Conservation (phyloP, 2,113 vertebrate species). For the Regulus satrapa region DNA sequence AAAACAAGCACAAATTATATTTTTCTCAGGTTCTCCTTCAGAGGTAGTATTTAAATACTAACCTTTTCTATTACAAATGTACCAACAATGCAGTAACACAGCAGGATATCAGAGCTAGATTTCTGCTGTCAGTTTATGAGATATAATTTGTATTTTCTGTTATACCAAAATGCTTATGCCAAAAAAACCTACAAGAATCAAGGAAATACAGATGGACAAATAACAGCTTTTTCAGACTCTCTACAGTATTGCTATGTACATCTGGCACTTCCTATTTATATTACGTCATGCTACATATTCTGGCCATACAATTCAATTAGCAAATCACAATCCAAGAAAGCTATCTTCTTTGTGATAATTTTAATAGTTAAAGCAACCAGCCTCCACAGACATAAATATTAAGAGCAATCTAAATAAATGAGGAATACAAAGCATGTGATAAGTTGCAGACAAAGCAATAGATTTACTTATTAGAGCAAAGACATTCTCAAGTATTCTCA, state of each 20-base stretch:
- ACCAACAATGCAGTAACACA: background rate
- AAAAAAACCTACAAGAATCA: background rate
- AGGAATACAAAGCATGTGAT: background rate
- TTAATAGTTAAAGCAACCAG: background rate
- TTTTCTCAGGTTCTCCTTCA: background rate
- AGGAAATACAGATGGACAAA: background rate
- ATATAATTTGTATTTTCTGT: background rate
- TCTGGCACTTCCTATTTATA: background rate
- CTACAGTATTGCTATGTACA: background rate
- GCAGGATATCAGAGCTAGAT: background rate
- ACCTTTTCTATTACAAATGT: background rate
- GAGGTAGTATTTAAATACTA: background rate
- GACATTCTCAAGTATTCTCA: background rate
- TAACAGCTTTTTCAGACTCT: background rate
- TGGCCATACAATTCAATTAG: background rate
- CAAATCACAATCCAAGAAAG: background rate
- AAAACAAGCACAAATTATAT: background rate
- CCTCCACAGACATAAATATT: background rate
- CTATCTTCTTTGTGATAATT: background rate
- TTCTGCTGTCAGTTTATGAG: background rate
- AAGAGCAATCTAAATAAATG: background rate
- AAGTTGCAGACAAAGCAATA: background rate
- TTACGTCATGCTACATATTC: background rate
- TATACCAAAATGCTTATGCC: background rate
- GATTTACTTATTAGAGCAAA: background rate